Conservation (phyloP, 37 sponge, comb jelly and placozoan genomes). For the Aplysina aerophoba region DNA sequence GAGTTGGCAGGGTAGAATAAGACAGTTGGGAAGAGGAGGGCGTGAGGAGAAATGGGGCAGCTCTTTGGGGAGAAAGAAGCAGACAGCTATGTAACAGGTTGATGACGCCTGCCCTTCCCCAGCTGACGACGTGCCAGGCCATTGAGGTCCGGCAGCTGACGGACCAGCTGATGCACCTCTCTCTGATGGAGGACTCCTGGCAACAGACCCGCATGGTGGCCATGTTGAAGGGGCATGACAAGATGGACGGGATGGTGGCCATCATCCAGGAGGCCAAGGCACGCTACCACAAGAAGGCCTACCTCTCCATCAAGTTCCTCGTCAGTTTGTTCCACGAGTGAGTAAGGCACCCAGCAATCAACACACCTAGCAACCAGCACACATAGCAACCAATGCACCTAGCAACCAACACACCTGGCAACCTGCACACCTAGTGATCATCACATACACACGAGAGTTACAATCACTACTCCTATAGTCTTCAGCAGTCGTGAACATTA, state of each 20-base stretch:
- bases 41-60: no score
- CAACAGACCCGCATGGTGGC: slow-evolving; percentile 62
- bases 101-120: neutral
- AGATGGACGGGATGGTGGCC: slow-evolving; percentile 66
- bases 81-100: no score
- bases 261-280: slow-evolving; percentile 74
- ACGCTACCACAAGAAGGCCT: slow-evolving; percentile 84
- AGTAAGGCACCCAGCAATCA: neutral
- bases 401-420: no score
- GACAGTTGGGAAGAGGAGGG: no score
- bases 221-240: slow-evolving; percentile 60
- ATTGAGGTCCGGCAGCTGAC: slow-evolving; percentile 86
- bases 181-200: slow-evolving; percentile 88
- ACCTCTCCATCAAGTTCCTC: slow-evolving; percentile 83
- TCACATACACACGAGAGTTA: no score
- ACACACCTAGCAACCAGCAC: no score
- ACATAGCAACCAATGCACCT: no score
- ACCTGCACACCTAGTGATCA: no score
- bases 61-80: no score
- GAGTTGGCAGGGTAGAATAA: no score
- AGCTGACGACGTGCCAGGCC: slow-evolving; percentile 77
- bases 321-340: slow-evolving; percentile 70
- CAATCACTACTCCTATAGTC: no score
- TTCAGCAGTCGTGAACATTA: no score
- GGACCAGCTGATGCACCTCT: slow-evolving; percentile 78